Evolutionary conservation across 1,140 invertebrate species (phyloP).

Genomic region (Drosophila arizonae): DNA sequence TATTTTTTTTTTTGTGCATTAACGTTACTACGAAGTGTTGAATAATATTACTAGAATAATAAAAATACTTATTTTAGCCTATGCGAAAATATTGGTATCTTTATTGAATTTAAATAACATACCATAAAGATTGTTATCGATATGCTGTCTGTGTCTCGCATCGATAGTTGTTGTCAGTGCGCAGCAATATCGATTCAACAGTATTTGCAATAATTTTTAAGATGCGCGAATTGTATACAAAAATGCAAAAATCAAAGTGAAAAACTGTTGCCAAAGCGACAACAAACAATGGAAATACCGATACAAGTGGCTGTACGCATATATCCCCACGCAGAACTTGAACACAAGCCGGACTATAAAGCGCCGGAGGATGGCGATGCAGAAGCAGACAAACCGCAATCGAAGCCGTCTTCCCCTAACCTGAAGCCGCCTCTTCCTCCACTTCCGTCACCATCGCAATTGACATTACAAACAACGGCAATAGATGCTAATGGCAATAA

Average conservation of each 20-base stretch:
- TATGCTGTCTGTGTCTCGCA: background rate
- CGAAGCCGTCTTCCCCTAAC: slow-evolving; percentile 9
- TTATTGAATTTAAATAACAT: background rate
- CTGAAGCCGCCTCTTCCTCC: slow-evolving; percentile 3
- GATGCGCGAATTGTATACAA: slow-evolving; percentile 44
- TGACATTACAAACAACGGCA: slow-evolving; percentile 83
- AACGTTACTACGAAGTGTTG: too few species aligned
- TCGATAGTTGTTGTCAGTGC: slow-evolving; percentile 42
- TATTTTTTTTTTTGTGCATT: too few species aligned
- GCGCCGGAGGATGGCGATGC: slow-evolving; percentile 55
- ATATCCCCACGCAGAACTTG: slow-evolving; percentile 82
- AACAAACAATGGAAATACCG: slow-evolving; percentile 84
- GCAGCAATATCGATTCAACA: slow-evolving; percentile 49
- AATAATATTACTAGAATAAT: too few species aligned
- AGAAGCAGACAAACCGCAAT: slow-evolving; percentile 71
- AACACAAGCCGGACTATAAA: slow-evolving; percentile 56
- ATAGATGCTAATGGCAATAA: slow-evolving; percentile 52
- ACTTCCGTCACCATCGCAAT: background rate
- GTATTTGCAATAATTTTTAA: slow-evolving; percentile 34
- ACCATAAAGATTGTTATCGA: background rate
- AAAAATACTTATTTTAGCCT: too few species aligned
- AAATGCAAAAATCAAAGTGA: slow-evolving; percentile 44
- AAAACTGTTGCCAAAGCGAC: slow-evolving; percentile 25
- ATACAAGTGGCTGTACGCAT: slow-evolving; percentile 86
- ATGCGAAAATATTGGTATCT: too few species aligned